phyloP scores from a whole-genome alignment of 2,888 invertebrate species.

The Agriopis leucophaearia region DNA sequence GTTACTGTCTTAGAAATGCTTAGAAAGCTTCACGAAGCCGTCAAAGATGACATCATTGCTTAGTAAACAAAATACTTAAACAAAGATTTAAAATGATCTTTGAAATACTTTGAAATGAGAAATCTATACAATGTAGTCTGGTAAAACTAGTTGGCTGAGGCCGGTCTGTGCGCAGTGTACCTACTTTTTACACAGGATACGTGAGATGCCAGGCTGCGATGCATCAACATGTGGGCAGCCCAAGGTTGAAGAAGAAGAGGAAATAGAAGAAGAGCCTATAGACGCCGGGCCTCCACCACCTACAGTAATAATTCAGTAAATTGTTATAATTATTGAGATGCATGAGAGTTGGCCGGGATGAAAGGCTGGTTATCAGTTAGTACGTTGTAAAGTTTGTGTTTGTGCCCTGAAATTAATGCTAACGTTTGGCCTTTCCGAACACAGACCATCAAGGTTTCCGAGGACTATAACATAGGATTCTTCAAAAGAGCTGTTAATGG shows the following conservation, averaged over 20 bases:
- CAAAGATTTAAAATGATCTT: conserved; percentile 1
- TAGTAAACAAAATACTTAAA: neutral
- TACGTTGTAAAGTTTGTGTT: no score
- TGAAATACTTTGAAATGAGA: conserved; percentile 7
- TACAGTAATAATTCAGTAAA: conserved; percentile 20
- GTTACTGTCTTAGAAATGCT: neutral
- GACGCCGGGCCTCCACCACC: conserved; percentile 13
- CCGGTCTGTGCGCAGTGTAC: neutral
- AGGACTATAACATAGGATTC: no score
- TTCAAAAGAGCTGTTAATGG: no score
- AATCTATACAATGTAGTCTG: conserved; percentile 21
- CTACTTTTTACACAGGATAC: conserved; percentile 1
- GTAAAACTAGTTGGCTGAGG: conserved; percentile 38
- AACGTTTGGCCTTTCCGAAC: no score
- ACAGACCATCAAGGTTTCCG: no score
- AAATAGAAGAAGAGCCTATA: conserved; percentile 5
- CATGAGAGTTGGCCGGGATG: no score
- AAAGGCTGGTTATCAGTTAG: no score
- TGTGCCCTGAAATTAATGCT: no score
- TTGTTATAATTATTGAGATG: neutral
- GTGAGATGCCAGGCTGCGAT: conserved; percentile 41
- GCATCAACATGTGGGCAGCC: conserved; percentile 13
- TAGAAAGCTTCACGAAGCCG: neutral
- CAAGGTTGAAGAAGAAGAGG: neutral
- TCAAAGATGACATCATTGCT: neutral